Conservation (phyloP, 2,113 vertebrate species). For the Eolophus roseicapilla region DNA sequence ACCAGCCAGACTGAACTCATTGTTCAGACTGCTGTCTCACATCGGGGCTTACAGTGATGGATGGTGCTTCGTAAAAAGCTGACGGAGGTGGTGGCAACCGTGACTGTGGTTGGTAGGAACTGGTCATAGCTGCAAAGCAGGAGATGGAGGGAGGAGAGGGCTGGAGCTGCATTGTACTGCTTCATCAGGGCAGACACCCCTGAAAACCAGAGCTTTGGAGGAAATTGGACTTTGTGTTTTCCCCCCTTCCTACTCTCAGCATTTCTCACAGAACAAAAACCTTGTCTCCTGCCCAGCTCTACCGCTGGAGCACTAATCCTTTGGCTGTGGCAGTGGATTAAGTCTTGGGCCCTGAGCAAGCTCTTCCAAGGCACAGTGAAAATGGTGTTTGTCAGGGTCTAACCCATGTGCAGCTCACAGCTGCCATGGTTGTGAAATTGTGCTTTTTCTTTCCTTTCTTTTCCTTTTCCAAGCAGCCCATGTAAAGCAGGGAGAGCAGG, state of each 20-base stretch:
- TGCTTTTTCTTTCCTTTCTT: neutral
- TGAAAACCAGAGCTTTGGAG: neutral
- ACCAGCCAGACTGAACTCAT: neutral
- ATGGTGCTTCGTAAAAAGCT: neutral
- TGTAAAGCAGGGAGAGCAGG: constrained; percentile 39
- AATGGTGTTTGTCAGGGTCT: neutral
- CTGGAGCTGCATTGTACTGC: neutral
- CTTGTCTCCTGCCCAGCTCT: neutral
- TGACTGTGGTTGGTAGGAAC: constrained; percentile 1
- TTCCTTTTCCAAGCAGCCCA: neutral
- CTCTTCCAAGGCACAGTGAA: constrained; percentile 8
- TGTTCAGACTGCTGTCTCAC: neutral
- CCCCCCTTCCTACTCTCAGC: neutral
- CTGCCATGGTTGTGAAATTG: neutral
- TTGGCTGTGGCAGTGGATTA: neutral
- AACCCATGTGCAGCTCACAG: neutral
- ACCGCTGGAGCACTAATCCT: neutral
- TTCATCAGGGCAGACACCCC: neutral
- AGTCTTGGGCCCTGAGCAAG: neutral
- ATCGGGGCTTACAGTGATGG: neutral
- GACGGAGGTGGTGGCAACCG: neutral
- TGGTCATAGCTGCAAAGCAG: neutral
- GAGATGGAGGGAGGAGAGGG: neutral
- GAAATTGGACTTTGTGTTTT: neutral
- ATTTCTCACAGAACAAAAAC: constrained; percentile 16